Evolutionary conservation across 1,140 invertebrate genomes (phyloP), one percentile per base, ranked within the genome.

Genomic region (Aethina tumida): DNA sequence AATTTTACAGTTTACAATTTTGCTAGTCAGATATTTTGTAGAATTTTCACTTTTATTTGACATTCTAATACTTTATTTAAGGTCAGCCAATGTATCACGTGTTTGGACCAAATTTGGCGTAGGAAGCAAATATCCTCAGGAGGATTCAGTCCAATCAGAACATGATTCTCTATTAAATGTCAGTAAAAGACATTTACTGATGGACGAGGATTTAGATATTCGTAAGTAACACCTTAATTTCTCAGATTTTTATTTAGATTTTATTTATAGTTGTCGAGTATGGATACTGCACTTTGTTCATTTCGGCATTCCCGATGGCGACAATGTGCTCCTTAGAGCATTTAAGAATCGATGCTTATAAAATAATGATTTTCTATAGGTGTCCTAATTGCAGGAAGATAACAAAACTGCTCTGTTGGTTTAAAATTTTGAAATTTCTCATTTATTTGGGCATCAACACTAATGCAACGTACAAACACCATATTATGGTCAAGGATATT

Each of bases 241-340:
- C 5, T n/a, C 5, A 15, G 32, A 19, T 13, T 21, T 7, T 5
- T n/a, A 12, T 5, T 6, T 20, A 8, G 8, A 5, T 32, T 22
- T 16, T 20, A 22, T 41, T 58, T 65, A 26, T 49, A 85, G 82
- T 87, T 25, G 65, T 89, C 3, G 84, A 89, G 64, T 89, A 81
- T 60, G 86, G 86, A 0, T 87, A 88, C 52, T 79, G 86, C 26
- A 86, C 83, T 13, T 74, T 90, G 26, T 91, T 90, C 55, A 83
- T 85, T 39, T 73, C 81, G 19, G 84, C 84, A 1, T 87, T 89
- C 57, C 85, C 85, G 0, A 48, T 89, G 39, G 83, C 81, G 2
- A 83, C 85, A 8, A 55, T 90, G 2, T 76, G 87, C 59, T 82
- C 84, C 1, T 58, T 89, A 53, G 77, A 83, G 0, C 84, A 89